These are phyloP conservation scores for Megatriorchis doriae DNA, from an alignment of 2,113 vertebrate genomes.

Conservation along the genomic window DNA sequence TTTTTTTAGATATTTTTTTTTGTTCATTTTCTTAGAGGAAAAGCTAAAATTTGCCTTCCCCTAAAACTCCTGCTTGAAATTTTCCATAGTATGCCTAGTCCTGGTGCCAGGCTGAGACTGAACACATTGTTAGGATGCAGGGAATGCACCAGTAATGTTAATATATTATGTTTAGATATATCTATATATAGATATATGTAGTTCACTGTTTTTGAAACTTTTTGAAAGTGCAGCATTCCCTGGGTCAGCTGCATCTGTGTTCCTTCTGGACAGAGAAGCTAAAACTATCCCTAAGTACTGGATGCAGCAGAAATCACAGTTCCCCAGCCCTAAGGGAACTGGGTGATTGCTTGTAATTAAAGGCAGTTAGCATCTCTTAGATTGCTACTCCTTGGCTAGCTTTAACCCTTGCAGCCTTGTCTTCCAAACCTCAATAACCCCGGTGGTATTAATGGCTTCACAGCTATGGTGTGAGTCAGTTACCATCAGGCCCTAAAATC, in stretches of 20 bases:
- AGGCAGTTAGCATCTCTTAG: neutral
- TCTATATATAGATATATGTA: neutral
- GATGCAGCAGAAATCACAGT: neutral
- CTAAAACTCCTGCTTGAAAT: neutral
- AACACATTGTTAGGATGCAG: neutral
- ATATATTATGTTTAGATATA: neutral
- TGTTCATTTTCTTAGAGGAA: neutral
- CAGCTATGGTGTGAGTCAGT: neutral
- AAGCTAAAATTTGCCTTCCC: neutral
- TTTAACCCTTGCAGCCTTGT: neutral
- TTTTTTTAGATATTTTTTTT: neutral
- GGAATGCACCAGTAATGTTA: neutral
- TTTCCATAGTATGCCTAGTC: neutral
- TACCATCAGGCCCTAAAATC: neutral
- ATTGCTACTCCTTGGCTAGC: neutral
- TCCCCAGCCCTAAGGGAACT: neutral
- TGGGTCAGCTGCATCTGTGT: neutral
- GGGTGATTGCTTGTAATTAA: neutral
- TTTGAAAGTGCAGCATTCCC: neutral
- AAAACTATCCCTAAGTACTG: neutral
- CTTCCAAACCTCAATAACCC: neutral
- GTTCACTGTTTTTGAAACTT: neutral
- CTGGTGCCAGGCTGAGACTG: neutral
- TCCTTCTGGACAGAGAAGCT: neutral
- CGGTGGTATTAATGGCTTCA: neutral